A percentile compares a stretch with the other conserved stretches of the same genome.
phyloP scores from a whole-genome alignment of 2,797 vertebrate species.

The Ctenopoma multispine region DNA sequence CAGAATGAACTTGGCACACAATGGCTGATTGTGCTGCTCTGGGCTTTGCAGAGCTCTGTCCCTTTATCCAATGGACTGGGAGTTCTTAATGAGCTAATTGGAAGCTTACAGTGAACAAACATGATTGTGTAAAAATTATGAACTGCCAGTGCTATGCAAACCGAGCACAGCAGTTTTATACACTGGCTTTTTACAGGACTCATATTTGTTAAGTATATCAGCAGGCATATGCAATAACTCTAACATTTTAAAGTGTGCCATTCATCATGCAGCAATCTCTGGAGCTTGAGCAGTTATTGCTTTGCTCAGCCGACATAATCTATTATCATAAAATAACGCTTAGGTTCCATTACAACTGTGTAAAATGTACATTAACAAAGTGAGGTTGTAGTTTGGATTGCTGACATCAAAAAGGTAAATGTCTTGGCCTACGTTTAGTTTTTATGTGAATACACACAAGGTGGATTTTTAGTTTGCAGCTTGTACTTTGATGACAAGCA shows the following conservation, averaged over 20 bases:
- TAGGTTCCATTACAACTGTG: not conserved
- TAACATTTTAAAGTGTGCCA: not conserved
- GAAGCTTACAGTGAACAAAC: slow-evolving; percentile 52
- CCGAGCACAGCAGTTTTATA: slow-evolving; percentile 13
- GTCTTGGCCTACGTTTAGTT: not conserved
- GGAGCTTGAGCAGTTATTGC: not conserved
- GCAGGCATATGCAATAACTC: not conserved
- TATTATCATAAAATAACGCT: not conserved
- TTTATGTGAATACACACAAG: not conserved
- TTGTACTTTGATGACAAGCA: slow-evolving; percentile 8
- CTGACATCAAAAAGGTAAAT: not conserved
- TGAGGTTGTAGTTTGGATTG: not conserved
- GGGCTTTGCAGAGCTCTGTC: slow-evolving; percentile 20
- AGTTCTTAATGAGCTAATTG: slow-evolving; percentile 65
- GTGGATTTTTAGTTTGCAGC: not conserved
- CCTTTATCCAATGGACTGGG: slow-evolving; percentile 42
- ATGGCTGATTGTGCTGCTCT: slow-evolving; percentile 65
- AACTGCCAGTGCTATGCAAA: slow-evolving; percentile 19
- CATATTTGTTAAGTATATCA: not conserved
- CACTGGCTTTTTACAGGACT: not conserved
- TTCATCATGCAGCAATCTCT: not conserved
- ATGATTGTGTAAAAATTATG: slow-evolving; percentile 26
- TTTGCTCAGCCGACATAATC: not conserved
- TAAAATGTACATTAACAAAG: not conserved
- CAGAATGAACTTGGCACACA: slow-evolving; percentile 65